Conservation (phyloP, 2,113 vertebrate species). For the Acanthisitta chloris region DNA sequence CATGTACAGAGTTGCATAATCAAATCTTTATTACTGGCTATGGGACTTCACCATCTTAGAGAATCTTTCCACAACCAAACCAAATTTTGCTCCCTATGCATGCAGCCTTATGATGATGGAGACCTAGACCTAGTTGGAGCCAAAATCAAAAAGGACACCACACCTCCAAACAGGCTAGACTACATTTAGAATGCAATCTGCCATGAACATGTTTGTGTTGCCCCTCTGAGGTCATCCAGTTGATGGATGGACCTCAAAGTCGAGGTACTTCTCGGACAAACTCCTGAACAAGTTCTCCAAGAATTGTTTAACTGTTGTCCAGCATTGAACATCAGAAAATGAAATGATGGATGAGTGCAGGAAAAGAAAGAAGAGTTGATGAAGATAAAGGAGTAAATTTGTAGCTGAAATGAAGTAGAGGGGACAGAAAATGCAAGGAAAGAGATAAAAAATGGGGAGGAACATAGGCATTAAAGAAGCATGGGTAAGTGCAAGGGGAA, state of each 20-base stretch:
- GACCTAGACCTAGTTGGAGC: accelerated
- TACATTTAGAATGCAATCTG: neutral
- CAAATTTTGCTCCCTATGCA: too few species aligned
- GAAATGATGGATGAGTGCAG: neutral
- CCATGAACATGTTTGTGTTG: neutral
- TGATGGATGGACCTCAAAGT: neutral
- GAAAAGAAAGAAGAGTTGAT: neutral
- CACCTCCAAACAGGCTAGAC: accelerated
- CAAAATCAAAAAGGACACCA: neutral
- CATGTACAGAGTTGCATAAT: neutral
- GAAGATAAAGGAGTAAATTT: neutral
- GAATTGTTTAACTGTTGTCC: neutral
- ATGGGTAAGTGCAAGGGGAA: neutral
- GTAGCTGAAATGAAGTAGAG: neutral
- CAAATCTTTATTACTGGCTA: neutral
- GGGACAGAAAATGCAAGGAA: neutral
- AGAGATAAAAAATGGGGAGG: neutral
- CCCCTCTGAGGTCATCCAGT: neutral
- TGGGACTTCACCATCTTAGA: neutral
- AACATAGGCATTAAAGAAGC: neutral
- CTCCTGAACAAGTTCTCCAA: neutral
- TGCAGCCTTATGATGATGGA: neutral
- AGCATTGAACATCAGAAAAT: neutral
- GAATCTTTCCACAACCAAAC: neutral
- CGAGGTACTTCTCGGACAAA: neutral